phyloP scores from a whole-genome alignment of 2,888 invertebrate genomes.

The Rhopalosiphum nymphaeae region DNA sequence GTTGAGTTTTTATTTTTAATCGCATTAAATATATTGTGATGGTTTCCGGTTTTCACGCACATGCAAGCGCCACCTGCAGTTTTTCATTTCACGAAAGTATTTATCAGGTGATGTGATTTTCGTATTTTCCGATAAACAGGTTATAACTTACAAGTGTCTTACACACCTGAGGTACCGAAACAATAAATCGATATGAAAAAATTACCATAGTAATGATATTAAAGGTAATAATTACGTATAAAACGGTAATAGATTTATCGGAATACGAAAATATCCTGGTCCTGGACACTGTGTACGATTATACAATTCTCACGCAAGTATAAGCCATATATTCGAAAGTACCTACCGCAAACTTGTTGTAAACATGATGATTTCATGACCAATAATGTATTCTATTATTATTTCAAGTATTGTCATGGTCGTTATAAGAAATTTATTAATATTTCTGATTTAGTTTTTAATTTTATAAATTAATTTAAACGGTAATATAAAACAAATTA shows the following conservation, averaged over 20 bases:
- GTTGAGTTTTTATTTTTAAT: background rate
- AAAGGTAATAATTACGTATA: background rate
- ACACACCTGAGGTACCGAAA: background rate
- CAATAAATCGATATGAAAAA: background rate
- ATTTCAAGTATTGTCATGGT: background rate
- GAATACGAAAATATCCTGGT: background rate
- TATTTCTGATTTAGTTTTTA: no score
- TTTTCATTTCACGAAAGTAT: background rate
- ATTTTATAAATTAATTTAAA: no score
- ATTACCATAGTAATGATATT: background rate
- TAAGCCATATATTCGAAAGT: background rate
- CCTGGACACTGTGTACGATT: background rate
- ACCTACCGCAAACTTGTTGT: background rate
- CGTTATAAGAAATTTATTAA: no score
- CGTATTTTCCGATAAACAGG: background rate
- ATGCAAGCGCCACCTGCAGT: background rate
- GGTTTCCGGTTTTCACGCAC: background rate
- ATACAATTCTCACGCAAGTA: background rate
- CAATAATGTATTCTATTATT: background rate
- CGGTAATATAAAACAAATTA: no score
- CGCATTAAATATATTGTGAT: background rate
- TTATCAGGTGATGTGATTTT: background rate
- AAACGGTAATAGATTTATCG: background rate
- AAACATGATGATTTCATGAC: background rate
- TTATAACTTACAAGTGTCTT: background rate